Evolutionary conservation across 2,797 vertebrate species (phyloP), one percentile per base, ranked within the genome.

Genomic region (Danionella dracula): DNA sequence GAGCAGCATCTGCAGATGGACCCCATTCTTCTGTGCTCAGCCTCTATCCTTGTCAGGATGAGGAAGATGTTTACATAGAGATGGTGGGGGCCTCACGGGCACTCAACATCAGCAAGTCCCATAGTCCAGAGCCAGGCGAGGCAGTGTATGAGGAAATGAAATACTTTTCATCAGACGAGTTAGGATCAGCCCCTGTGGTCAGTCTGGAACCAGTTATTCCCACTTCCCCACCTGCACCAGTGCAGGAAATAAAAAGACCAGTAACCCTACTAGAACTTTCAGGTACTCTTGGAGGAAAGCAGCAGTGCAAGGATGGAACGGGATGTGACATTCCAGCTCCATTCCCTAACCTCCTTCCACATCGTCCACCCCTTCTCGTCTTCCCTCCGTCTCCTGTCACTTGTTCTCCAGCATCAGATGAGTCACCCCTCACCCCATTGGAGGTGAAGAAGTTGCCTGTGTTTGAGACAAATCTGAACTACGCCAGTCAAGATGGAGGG

Each of bases 131-230:
- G 32, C 90, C 86, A 74, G 87, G 86, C 0, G 96, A 99, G 71
- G 92, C 92, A 0, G 96, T 98, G 15, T 99, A 99, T n/a, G 96
- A 99, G 80, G 96, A 99, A 77, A 99, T 99, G 96, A 97, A 95
- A 45, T 97, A 94, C 81, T 91, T 91, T 59, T 81, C 84, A 42
- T 77, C 85, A 1, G 93, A 93, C 74, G 93, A 93, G 49, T 84
- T 79, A n/a, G 69, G 74, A 5, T 42, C 71, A 15, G 73, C 72
- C 55, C 82, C 73, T n/a, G 59, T 81, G n/a, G 73, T 84, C 68
- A 88, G 89, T 67, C 60, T 81, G 32, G 83, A 87, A 19, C 72
- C 71, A 15, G 61, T 85, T 17, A 79, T 82, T 27, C 49, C 86
- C 60, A 65, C 78, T 15, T 72, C 86, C 50, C 65, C 84, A 6